phyloP scores from a whole-genome alignment of 2,797 vertebrate genomes.

The Chelidonichthys spinosus region DNA sequence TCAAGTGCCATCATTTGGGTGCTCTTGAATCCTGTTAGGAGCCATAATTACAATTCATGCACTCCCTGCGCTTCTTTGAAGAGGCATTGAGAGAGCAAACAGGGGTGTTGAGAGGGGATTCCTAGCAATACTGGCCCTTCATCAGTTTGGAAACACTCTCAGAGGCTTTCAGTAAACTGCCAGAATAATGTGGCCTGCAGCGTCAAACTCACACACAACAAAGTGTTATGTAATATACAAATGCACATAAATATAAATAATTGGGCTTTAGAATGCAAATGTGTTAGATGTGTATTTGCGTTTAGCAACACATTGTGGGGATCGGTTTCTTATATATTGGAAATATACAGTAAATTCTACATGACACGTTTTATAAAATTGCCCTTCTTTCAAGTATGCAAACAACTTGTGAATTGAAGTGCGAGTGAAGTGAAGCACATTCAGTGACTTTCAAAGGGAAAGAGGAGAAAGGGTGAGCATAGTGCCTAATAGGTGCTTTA shows the following conservation, averaged over 20 bases:
- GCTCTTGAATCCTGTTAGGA: constrained; percentile 86
- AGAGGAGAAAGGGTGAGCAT: constrained; percentile 79
- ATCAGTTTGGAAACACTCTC: constrained; percentile 37
- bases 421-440: constrained; percentile 66
- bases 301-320: neutral
- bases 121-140: constrained; percentile 35
- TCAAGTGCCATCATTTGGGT: constrained; percentile 80
- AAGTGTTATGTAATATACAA: constrained; percentile 5
- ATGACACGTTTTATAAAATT: constrained; percentile 54
- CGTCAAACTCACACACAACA: neutral
- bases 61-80: constrained; percentile 77
- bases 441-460: constrained; percentile 79
- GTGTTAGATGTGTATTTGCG: constrained; percentile 1
- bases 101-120: constrained; percentile 52
- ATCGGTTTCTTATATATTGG: neutral
- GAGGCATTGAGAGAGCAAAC: constrained; percentile 61
- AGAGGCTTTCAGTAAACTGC: constrained; percentile 37
- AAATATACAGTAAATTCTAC: constrained; percentile 29
- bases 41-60: constrained; percentile 85
- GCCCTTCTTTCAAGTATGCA: constrained; percentile 60
- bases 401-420: constrained; percentile 63
- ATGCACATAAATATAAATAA: neutral
- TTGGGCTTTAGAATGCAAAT: neutral
- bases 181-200: constrained; percentile 8
- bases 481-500: constrained; percentile 96